phyloP scores from a whole-genome alignment of 2,888 invertebrate species.

The Lithophane ornitopus region DNA sequence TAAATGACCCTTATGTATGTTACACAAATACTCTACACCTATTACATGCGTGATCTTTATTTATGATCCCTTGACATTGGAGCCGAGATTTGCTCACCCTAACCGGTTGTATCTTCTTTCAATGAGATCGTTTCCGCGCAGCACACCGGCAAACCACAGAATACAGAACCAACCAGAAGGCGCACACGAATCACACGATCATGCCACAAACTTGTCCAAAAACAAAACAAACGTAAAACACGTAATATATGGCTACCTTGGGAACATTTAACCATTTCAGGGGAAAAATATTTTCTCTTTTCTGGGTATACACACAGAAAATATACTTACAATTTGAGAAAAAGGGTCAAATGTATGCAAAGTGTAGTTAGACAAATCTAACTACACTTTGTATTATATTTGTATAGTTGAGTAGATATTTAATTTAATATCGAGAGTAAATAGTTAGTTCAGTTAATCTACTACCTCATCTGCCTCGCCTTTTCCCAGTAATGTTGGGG shows the following conservation, averaged over 20 bases:
- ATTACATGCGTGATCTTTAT: not conserved
- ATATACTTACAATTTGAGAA: not conserved
- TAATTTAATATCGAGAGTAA: not conserved
- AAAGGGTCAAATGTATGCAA: not conserved
- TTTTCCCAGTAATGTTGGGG: no score
- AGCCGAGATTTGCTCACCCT: slow-evolving; percentile 63
- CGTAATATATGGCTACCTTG: not conserved
- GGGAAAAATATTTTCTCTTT: not conserved
- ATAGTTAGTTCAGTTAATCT: not conserved
- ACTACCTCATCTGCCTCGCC: no score
- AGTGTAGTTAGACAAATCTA: not conserved
- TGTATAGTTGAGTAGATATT: not conserved
- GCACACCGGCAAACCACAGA: not conserved
- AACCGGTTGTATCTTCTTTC: slow-evolving; percentile 72
- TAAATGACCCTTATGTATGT: not conserved
- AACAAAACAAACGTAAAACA: not conserved
- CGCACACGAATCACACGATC: not conserved
- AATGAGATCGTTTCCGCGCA: slow-evolving; percentile 66
- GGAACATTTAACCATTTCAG: not conserved
- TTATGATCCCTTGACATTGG: slow-evolving; percentile 67
- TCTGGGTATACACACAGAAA: not conserved
- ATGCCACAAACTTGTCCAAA: not conserved
- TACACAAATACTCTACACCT: not conserved
- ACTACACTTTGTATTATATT: not conserved
- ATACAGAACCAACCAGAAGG: slow-evolving; percentile 23